Base-by-base conservation (phyloP, 2,797 vertebrate genomes). In the Darevskia nairensis region DNA sequence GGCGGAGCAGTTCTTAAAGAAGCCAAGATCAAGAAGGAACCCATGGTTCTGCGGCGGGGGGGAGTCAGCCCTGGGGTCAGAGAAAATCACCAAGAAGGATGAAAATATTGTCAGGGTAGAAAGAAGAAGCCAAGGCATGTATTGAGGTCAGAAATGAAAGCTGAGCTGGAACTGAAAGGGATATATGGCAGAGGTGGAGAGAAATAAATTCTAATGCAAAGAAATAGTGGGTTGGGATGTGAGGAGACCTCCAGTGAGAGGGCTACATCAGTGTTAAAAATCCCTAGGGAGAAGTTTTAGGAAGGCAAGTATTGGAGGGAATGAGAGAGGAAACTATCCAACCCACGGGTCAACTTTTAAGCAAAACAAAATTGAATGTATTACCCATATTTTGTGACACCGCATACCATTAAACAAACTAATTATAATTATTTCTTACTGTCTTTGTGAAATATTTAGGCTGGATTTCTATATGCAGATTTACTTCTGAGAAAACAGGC, bases 341-440 rank as follows among this genome's bases (percentile, higher is more conserved):
- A 93, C 93, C 96, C 96, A 94, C 96, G 96, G 96, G 96, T 94
- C 96, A 90, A 93, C 92, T 95, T 95, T 92, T 96, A 96, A 96
- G 94, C 92, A 93, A 93, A 95, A 95, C 19, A 68, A 71, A 96
- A 96, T 94, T 96, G 94, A 94, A 96, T 96, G 97, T 96, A 95
- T 96, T 95, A 96, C 94, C 94, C 88, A 93, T 96, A 95, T 95
- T 95, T 96, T 94, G 86, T 94, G 90, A 94, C 96, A 82, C 95
- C 92, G 94, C 94, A 95, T 94, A 94, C 91, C 94, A 95, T 96
- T 96, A 96, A 96, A 95, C 96, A 96, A 95, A 96, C 94, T 19
- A 41, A 68, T 59, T 95, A 89, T 92, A 95, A 88, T 88, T 94
- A 69, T 88, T 93, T 92, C 94, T 96, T 96, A 96, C 95, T 95